A percentile compares a stretch with the other conserved stretches of the same genome.
Evolutionary conservation across 2,113 vertebrate species (phyloP).

Genomic region (Mesoclemmys tuberculata): DNA sequence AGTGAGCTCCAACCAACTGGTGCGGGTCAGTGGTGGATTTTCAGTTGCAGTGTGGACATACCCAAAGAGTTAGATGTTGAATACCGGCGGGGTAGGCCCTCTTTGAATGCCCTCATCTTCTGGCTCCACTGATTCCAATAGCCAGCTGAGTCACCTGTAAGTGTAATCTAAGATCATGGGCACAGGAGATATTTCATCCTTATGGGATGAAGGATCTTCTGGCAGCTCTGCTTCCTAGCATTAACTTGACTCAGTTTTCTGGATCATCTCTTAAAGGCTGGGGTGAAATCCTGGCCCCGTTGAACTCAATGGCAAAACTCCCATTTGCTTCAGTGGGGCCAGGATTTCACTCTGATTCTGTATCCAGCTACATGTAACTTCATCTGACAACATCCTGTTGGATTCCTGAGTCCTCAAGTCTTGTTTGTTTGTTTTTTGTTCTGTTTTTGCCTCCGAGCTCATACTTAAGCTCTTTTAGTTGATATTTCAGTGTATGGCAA

Average conservation of each 20-base stretch:
- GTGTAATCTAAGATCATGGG: too few relatives aligned
- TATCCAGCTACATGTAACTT: too few relatives aligned
- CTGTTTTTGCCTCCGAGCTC: neutral
- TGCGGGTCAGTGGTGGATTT: too few relatives aligned
- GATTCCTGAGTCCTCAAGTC: neutral
- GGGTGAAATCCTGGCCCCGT: neutral
- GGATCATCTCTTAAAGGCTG: neutral
- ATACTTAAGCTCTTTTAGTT: conserved; percentile 20
- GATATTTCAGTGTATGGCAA: neutral
- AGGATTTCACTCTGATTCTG: neutral
- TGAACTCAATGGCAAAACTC: neutral
- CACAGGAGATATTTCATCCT: too few relatives aligned
- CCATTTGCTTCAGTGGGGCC: conserved; percentile 3
- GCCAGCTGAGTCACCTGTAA: too few relatives aligned
- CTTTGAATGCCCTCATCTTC: too few relatives aligned
- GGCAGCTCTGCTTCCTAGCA: neutral
- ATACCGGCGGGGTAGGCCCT: too few relatives aligned
- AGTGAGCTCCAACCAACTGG: too few relatives aligned
- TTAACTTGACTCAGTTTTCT: neutral
- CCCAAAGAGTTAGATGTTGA: too few relatives aligned
- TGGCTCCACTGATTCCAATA: too few relatives aligned
- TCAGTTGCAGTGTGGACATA: too few relatives aligned
- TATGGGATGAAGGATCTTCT: neutral
- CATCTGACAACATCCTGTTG: neutral
- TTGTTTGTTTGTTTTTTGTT: neutral